phyloP scores from a whole-genome alignment of 2,797 vertebrate genomes.

The Rallus crepitans region DNA sequence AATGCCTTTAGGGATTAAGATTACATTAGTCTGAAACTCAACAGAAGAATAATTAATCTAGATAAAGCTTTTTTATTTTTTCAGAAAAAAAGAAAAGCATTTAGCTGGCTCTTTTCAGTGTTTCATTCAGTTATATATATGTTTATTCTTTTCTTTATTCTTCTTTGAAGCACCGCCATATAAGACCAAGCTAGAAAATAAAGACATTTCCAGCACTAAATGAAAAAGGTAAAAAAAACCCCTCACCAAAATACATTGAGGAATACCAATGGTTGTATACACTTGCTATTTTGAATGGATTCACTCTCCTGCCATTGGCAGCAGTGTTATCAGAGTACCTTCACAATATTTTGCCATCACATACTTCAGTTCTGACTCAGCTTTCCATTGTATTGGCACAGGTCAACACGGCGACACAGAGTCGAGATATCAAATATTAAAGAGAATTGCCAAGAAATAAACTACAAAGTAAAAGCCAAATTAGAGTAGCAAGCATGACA shows the following conservation, averaged over 20 bases:
- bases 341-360: background rate
- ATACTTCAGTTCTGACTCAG: background rate
- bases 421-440: background rate
- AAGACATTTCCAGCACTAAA: background rate
- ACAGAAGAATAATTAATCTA: background rate
- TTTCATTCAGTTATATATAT: background rate
- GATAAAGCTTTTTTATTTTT: background rate
- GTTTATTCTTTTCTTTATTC: background rate
- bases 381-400: background rate
- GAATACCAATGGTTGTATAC: background rate
- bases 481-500: background rate
- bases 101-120: background rate
- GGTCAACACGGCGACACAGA: background rate
- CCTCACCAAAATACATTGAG: background rate
- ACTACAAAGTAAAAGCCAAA: background rate
- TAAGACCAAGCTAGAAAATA: background rate
- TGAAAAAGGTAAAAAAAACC: background rate
- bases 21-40: background rate
- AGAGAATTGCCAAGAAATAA: background rate
- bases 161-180: background rate
- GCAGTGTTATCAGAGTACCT: fast-evolving
- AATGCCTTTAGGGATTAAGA: background rate
- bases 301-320: background rate
- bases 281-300: background rate
- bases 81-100: background rate